These are phyloP conservation scores for Himalopsyche japonica DNA, from an alignment of 2,888 invertebrate genomes.

Conservation along the genomic window DNA sequence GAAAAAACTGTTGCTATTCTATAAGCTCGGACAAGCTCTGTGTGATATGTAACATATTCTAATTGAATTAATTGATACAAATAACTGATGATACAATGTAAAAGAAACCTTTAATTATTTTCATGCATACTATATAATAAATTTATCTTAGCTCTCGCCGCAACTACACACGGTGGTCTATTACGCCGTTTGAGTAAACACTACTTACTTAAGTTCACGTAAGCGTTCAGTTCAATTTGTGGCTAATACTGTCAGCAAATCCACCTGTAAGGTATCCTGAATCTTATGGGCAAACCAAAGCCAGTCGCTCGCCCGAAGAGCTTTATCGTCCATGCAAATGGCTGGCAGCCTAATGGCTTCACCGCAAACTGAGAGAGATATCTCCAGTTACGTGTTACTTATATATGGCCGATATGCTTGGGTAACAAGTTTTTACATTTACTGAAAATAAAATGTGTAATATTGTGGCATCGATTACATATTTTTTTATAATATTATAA, in stretches of 20 bases:
- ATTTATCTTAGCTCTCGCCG: neutral
- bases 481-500: too few species aligned
- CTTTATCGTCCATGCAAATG: slow-evolving; percentile 16
- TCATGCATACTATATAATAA: neutral
- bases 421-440: too few species aligned
- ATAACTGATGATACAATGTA: neutral
- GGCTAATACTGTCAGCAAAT: slow-evolving; percentile 2
- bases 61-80: neutral
- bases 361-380: neutral
- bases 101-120: neutral
- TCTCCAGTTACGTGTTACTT: neutral
- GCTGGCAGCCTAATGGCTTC: slow-evolving; percentile 9
- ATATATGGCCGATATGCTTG: neutral
- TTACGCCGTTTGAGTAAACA: neutral
- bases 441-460: too few species aligned
- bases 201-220: neutral
- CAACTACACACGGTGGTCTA: neutral
- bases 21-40: too few species aligned
- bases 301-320: neutral
- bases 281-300: slow-evolving; percentile 9
- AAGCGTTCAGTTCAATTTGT: neutral
- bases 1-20: too few species aligned
- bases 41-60: too few species aligned
- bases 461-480: too few species aligned
- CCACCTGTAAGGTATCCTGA: slow-evolving; percentile 7